Percentiles rank a stretch among this genome's conserved stretches.
Conservation (phyloP, 2,113 vertebrate genomes). For the Hipposideros armiger region DNA sequence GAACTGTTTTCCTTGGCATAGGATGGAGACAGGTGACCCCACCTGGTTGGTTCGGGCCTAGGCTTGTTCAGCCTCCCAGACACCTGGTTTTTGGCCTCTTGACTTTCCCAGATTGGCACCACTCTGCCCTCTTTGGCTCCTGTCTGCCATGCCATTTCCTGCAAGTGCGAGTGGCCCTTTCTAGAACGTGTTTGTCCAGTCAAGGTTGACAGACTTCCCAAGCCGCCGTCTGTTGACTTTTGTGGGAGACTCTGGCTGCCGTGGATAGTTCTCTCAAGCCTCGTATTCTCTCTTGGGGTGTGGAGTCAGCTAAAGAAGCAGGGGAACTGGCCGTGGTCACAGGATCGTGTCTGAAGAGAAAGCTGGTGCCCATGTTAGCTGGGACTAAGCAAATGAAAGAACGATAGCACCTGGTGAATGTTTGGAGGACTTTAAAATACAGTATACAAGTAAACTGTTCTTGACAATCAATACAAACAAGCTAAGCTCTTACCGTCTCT, state of each 20-base stretch:
- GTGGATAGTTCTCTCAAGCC: neutral
- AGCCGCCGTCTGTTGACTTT: slow-evolving; percentile 75
- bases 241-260: slow-evolving; percentile 41
- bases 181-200: slow-evolving; percentile 72
- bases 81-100: slow-evolving; percentile 10
- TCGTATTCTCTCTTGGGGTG: neutral
- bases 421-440: neutral
- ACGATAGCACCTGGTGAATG: neutral
- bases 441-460: neutral
- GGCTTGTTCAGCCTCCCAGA: slow-evolving; percentile 65
- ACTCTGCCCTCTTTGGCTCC: slow-evolving; percentile 37
- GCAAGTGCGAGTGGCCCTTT: slow-evolving; percentile 52
- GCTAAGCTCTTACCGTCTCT: neutral
- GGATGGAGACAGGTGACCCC: slow-evolving; percentile 64
- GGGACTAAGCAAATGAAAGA: neutral
- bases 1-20: slow-evolving; percentile 69
- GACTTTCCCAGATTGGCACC: slow-evolving; percentile 43
- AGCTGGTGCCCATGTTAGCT: neutral
- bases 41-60: slow-evolving; percentile 65
- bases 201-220: slow-evolving; percentile 71
- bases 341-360: neutral
- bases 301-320: neutral
- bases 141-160: neutral
- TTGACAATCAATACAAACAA: neutral
- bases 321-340: neutral